phyloP scores from a whole-genome alignment of 2,888 invertebrate species.

The Tenthredo livida region DNA sequence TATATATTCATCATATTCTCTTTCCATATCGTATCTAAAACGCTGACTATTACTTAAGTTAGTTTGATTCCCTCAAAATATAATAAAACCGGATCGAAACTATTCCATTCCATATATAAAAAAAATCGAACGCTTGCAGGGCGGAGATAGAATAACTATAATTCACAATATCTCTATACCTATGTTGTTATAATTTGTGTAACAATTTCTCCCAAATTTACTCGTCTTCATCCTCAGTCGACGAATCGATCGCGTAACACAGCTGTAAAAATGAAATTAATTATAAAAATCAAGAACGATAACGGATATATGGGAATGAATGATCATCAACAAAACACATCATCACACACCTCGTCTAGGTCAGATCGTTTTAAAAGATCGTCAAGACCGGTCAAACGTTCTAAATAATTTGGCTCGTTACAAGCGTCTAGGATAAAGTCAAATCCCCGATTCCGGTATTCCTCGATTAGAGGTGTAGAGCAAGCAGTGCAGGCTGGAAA shows the following conservation, averaged over 20 bases:
- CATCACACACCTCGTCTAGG: conserved; percentile 71
- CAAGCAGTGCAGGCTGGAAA: conserved; percentile 97
- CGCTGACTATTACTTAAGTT: background rate
- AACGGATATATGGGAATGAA: conserved; percentile 7
- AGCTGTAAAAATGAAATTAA: conserved; percentile 67
- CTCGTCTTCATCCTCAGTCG: conserved; percentile 67
- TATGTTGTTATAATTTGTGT: background rate
- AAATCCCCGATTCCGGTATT: conserved; percentile 76
- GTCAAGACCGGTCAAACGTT: conserved; percentile 83
- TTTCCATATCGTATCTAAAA: background rate
- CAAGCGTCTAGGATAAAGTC: conserved; percentile 82
- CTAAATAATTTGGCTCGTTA: conserved; percentile 82
- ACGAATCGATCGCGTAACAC: conserved; percentile 70
- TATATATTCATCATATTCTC: background rate
- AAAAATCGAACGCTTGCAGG: background rate
- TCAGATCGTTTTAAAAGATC: conserved; percentile 72
- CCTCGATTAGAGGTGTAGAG: conserved; percentile 80
- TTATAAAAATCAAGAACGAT: background rate
- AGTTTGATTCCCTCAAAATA: background rate
- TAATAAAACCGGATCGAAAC: background rate
- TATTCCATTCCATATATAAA: background rate
- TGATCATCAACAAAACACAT: background rate
- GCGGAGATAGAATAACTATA: background rate
- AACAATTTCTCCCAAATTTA: background rate
- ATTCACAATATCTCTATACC: background rate